Evolutionary conservation across 2,113 vertebrate genomes (phyloP).

Genomic region (cattle (Bos taurus)): ARS-UCD2.0 NC_037356.1:46111001-46111500

Average conservation of each 20-base stretch:
- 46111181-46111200: not conserved
- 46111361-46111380: not conserved
- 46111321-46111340: fast-evolving
- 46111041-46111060: not conserved
- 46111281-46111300: no score
- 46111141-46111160: fast-evolving
- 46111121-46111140: fast-evolving
- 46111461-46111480: no score
- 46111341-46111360: fast-evolving
- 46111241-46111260: not conserved
- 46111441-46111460: not conserved
- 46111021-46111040: not conserved
- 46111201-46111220: not conserved
- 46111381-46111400: not conserved
- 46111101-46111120: fast-evolving
- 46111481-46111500: fast-evolving
- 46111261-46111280: not conserved
- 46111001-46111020: fast-evolving
- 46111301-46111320: not conserved
- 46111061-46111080: fast-evolving
- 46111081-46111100: not conserved
- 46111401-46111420: not conserved
- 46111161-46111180: fast-evolving
- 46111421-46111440: not conserved
- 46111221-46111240: not conserved